These are phyloP conservation scores for Echiichthys vipera DNA, from an alignment of 2,797 vertebrate species.

Conservation along the genomic window DNA sequence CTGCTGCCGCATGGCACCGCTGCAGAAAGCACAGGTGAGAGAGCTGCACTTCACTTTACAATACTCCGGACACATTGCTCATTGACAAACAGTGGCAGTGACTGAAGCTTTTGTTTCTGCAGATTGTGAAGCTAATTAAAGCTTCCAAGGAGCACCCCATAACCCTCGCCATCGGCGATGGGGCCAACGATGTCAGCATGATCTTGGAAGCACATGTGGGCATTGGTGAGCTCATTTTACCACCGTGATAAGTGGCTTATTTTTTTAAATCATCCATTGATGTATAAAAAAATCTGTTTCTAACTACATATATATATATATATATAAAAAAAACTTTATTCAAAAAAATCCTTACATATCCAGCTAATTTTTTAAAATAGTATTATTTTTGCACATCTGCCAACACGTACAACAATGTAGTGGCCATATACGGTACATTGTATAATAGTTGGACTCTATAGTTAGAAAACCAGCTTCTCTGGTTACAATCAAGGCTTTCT, in stretches of 20 bases:
- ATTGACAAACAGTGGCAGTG: background rate
- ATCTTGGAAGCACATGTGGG: constrained; percentile 99
- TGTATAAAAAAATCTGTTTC: background rate
- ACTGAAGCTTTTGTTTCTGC: constrained; percentile 46
- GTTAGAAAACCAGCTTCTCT: background rate
- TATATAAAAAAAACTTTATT: background rate
- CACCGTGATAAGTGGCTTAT: background rate
- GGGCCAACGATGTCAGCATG: constrained; percentile 99
- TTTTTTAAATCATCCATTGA: no score
- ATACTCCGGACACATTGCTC: background rate
- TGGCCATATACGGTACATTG: background rate
- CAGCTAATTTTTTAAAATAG: background rate
- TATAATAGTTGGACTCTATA: background rate
- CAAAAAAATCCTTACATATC: background rate
- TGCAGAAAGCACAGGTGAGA: constrained; percentile 85
- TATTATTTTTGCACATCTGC: background rate
- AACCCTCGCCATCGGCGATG: constrained; percentile 96
- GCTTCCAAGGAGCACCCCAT: constrained; percentile 96
- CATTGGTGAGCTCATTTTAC: constrained; percentile 87
- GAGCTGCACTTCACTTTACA: background rate
- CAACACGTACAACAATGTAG: background rate
- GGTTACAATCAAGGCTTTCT: background rate
- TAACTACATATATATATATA: no score
- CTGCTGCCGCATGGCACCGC: constrained; percentile 83
- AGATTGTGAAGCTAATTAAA: constrained; percentile 99